Percentiles rank a stretch among this genome's conserved stretches.
These are phyloP conservation scores for Phengaris arion DNA, from an alignment of 2,888 invertebrate species.

Conservation along the genomic window DNA sequence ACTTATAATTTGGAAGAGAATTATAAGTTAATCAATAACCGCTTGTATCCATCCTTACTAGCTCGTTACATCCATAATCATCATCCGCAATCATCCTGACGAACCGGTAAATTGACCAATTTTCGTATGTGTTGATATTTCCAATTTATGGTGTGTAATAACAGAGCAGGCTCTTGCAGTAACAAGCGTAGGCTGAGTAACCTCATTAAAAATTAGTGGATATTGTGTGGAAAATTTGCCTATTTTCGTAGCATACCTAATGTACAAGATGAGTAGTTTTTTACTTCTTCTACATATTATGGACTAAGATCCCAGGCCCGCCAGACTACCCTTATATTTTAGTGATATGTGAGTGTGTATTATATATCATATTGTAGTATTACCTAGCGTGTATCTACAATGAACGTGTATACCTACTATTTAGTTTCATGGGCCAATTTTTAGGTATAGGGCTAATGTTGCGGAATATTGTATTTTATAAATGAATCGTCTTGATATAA, in stretches of 20 bases:
- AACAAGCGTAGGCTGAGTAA: slow-evolving; percentile 16
- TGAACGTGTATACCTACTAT: too few species aligned
- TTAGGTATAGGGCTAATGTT: too few species aligned
- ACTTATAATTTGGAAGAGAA: slow-evolving; percentile 6
- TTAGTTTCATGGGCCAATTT: too few species aligned
- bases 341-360: too few species aligned
- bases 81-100: slow-evolving; percentile 20
- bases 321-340: too few species aligned
- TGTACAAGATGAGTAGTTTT: neutral
- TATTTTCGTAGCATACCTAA: neutral
- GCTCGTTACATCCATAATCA: neutral
- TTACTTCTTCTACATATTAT: too few species aligned
- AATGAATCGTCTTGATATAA: too few species aligned
- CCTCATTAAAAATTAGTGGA: neutral
- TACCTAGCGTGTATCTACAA: too few species aligned
- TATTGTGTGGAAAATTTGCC: neutral
- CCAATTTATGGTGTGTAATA: slow-evolving; percentile 28
- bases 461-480: too few species aligned
- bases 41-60: neutral
- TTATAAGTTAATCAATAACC: neutral
- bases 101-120: slow-evolving; percentile 29
- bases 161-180: slow-evolving; percentile 18
- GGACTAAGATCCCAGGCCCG: too few species aligned
- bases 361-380: too few species aligned
- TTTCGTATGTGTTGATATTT: slow-evolving; percentile 31